Evolutionary conservation across 2,888 invertebrate genomes (phyloP).

Genomic region (Drosophila helvetica): DNA sequence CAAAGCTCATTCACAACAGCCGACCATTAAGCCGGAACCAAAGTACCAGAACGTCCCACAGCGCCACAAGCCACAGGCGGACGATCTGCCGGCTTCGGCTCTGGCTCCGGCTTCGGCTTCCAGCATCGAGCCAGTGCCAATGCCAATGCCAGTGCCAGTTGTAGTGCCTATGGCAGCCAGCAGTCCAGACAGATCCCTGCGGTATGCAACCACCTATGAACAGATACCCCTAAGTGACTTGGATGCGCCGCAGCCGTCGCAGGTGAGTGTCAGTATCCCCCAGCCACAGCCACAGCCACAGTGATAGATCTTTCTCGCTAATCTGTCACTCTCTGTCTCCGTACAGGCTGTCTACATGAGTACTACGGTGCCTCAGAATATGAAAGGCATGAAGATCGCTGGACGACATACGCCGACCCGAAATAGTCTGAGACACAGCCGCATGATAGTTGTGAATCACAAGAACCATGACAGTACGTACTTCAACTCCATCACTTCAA

Average conservation of each 20-base stretch:
- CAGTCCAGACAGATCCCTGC: slow-evolving; percentile 37
- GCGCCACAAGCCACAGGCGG: slow-evolving; percentile 27
- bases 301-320: not conserved
- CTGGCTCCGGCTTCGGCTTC: not conserved
- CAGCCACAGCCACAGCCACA: not conserved
- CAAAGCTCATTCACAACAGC: slow-evolving; percentile 14
- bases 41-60: slow-evolving; percentile 81
- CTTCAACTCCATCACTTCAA: not conserved
- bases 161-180: slow-evolving; percentile 2
- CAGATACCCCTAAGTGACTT: slow-evolving; percentile 79
- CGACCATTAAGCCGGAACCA: slow-evolving; percentile 53
- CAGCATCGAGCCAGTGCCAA: not conserved
- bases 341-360: slow-evolving; percentile 83
- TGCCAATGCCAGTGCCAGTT: not conserved
- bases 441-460: slow-evolving; percentile 88
- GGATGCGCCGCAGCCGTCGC: slow-evolving; percentile 77
- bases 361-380: slow-evolving; percentile 89
- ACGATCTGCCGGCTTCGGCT: not conserved
- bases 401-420: slow-evolving; percentile 88
- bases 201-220: slow-evolving; percentile 66
- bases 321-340: not conserved
- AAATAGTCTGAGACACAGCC: slow-evolving; percentile 88
- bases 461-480: slow-evolving; percentile 85
- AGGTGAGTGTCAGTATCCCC: slow-evolving; percentile 58
- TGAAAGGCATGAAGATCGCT: slow-evolving; percentile 86